Percentiles rank a stretch among this genome's conserved stretches.
Conservation (phyloP, 2,113 vertebrate genomes). For the Pseudonaja textilis region DNA sequence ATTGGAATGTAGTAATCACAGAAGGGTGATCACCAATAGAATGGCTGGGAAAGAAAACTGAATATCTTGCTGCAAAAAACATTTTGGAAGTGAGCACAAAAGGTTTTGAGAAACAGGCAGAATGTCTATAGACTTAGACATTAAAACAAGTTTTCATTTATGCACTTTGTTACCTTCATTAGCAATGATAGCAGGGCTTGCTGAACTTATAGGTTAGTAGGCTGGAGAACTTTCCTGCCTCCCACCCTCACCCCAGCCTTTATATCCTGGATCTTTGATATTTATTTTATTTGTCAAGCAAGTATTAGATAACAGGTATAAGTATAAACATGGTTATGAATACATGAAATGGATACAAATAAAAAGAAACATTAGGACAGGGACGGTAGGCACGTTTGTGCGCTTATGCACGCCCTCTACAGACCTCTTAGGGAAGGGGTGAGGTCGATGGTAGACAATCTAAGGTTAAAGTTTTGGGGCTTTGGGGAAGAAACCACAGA, state of each 20-base stretch:
- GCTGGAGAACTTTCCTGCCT: neutral
- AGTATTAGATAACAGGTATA: too few species aligned
- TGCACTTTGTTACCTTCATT: neutral
- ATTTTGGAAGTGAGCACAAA: neutral
- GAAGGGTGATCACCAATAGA: neutral
- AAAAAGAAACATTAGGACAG: too few species aligned
- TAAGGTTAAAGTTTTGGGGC: too few species aligned
- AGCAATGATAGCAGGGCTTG: neutral
- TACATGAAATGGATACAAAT: too few species aligned
- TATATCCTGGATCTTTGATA: neutral
- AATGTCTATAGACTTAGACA: neutral
- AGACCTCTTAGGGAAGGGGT: too few species aligned
- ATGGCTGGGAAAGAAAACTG: neutral
- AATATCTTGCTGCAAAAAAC: neutral
- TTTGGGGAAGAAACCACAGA: too few species aligned
- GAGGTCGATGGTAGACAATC: too few species aligned
- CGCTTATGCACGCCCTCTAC: too few species aligned
- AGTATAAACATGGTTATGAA: too few species aligned
- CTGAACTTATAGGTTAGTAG: neutral
- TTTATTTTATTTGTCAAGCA: neutral
- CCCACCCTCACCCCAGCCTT: neutral
- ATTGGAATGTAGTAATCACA: neutral
- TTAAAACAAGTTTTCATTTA: neutral
- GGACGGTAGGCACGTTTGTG: too few species aligned
- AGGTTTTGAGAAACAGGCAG: neutral